These are phyloP conservation scores for Notarius lentiginosus DNA, from an alignment of 2,113 vertebrate species.

Conservation along the genomic window DNA sequence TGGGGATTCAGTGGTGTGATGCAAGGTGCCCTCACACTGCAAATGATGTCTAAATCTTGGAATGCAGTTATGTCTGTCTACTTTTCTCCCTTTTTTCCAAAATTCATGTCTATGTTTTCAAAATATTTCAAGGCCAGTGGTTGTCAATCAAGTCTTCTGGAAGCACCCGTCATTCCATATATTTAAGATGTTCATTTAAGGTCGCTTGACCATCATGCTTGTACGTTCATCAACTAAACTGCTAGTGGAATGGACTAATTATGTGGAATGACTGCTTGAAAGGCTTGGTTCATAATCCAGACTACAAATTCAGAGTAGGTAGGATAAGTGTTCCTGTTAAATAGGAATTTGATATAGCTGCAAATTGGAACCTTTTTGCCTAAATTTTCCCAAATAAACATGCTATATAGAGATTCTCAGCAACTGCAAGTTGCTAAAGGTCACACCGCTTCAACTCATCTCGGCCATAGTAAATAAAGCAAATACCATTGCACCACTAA, in stretches of 20 bases:
- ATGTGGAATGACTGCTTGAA: constrained; percentile 18
- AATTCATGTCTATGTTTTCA: constrained; percentile 28
- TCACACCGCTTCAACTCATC: constrained; percentile 28
- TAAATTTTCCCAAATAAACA: not conserved
- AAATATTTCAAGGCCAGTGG: not conserved
- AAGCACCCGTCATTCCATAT: constrained; percentile 29
- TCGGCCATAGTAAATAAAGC: constrained; percentile 60
- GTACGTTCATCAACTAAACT: not conserved
- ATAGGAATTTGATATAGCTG: constrained; percentile 14
- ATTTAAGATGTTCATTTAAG: not conserved
- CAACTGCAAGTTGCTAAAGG: constrained; percentile 1
- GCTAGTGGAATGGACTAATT: not conserved
- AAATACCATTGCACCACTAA: constrained; percentile 86
- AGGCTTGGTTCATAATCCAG: not conserved
- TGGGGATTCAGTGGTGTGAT: constrained; percentile 89
- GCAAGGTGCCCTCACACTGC: constrained; percentile 73
- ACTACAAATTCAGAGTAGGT: constrained; percentile 12
- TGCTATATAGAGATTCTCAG: not conserved
- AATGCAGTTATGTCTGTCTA: constrained; percentile 27
- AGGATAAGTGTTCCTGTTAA: not conserved
- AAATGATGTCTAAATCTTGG: constrained; percentile 1
- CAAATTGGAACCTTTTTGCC: not conserved
- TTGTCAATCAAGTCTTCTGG: constrained; percentile 16
- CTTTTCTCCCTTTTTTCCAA: constrained; percentile 21
- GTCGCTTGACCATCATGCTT: constrained; percentile 14